Evolutionary conservation across 2,113 vertebrate genomes (phyloP).

Genomic region (Sphaerodactylus townsendi): DNA sequence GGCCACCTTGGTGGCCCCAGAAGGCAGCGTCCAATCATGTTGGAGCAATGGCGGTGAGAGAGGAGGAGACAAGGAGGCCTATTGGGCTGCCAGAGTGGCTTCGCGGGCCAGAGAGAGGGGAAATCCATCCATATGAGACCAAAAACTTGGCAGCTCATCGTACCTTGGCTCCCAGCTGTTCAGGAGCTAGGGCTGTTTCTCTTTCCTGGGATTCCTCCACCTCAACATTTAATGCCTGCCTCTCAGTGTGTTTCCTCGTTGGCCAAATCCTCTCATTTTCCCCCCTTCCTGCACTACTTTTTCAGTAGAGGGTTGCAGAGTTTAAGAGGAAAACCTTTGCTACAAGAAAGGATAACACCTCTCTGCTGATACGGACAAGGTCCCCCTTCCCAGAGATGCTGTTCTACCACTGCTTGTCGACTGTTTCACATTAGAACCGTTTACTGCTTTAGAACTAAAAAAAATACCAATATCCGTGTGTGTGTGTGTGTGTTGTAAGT

Average conservation of each 20-base stretch:
- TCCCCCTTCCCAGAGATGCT: constrained; percentile 1
- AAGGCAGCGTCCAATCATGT: too few species aligned
- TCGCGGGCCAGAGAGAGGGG: background rate
- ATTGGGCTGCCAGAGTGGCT: background rate
- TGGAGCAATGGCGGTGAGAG: too few species aligned
- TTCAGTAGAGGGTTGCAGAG: background rate
- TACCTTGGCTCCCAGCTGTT: rapidly evolving
- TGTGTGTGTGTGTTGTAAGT: constrained; percentile 50
- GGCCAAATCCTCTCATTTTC: background rate
- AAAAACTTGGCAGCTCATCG: background rate
- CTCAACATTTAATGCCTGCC: background rate
- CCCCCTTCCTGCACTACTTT: background rate
- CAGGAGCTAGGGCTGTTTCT: background rate
- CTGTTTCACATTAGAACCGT: constrained; percentile 55
- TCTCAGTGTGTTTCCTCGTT: background rate
- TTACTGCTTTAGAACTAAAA: constrained; percentile 59
- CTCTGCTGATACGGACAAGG: rapidly evolving
- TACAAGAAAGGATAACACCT: background rate
- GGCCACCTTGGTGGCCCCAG: background rate
- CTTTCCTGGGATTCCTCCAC: too few species aligned
- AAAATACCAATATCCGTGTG: constrained; percentile 25
- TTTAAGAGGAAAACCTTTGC: background rate
- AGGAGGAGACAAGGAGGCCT: background rate
- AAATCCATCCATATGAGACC: background rate
- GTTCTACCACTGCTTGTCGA: constrained; percentile 45